A percentile compares a stretch with the other conserved stretches of the same genome.
phyloP scores from a whole-genome alignment of 2,888 invertebrate species.

The Athalia rosae region DNA sequence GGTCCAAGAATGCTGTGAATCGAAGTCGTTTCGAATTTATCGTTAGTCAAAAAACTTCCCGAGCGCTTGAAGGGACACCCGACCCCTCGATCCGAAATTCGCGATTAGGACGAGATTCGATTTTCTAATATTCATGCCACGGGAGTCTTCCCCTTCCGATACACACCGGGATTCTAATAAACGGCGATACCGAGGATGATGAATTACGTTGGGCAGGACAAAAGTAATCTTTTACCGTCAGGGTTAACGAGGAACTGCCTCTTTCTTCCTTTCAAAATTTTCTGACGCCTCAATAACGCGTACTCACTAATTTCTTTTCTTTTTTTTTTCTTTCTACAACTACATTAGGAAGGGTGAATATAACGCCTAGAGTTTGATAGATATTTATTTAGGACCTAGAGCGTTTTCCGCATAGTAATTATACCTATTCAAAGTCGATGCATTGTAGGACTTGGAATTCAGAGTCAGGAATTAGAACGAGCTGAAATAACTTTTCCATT shows the following conservation, averaged over 20 bases:
- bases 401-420: not conserved
- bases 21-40: too few relatives aligned
- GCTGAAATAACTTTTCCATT: not conserved
- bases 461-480: not conserved
- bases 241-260: not conserved
- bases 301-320: not conserved
- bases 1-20: not conserved
- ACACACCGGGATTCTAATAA: not conserved
- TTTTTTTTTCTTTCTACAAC: not conserved
- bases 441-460: not conserved
- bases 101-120: too few relatives aligned
- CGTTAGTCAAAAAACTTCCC: too few relatives aligned
- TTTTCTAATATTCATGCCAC: too few relatives aligned
- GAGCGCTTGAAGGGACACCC: too few relatives aligned
- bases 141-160: too few relatives aligned
- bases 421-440: not conserved
- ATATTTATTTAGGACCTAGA: slow-evolving; percentile 1
- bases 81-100: too few relatives aligned
- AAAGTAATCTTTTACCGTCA: slow-evolving; percentile 31
- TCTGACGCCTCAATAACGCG: not conserved
- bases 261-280: not conserved
- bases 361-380: not conserved
- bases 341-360: not conserved
- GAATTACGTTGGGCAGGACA: slow-evolving; percentile 9
- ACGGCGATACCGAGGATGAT: slow-evolving; percentile 15